Base-by-base conservation (phyloP, 1,140 invertebrate species). In the Orius insidiosus region DNA sequence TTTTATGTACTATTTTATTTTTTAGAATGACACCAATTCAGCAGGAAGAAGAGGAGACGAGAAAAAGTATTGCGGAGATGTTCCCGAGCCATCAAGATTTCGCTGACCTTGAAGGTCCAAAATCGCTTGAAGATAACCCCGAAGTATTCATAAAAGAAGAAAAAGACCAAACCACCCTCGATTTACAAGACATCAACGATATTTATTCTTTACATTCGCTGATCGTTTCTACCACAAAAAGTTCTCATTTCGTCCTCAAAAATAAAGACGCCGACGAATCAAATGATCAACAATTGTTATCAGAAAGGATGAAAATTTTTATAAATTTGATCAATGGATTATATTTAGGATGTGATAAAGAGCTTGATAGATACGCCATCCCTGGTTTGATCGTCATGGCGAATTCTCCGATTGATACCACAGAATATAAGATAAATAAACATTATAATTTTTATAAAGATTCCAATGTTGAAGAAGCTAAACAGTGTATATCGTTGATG, bases 371-470 rank as follows among this genome's bases (percentile, higher is more conserved):
- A 7, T 24, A 4, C 7, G 24, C 24, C 24, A 24, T 24, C 24
- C 24, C 24, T 24, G 24, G 24, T 24, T 24, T 24, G 24, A 24
- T 24, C 24, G 24, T 24, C 24, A 24, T 24, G 24, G 24, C 24
- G 3, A 24, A 24, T 7, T 24, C 24, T 3, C 24, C 24, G 24
- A 24, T 24, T 7, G 24, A 24, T 24, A 24, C 24, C 24, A 24
- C 24, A 24, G 24, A 24, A 24, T 24, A 24, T 7, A 24, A 24
- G 15, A 24, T 24, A 24, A 37, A 36, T 5, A 50, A 46, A 16
- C 10, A 52, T 41, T 68, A 73, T 51, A 80, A 97, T 63, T 87
- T 95, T 57, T 98, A 98, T 59, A 75, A 74, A 52, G 85, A 92
- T 53, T 61, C 80, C 1, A 85, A 92, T 62, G 68, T 89, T 0